Evolutionary conservation across 2,888 invertebrate species (phyloP), one percentile per base, ranked within the genome.

Genomic region (Temnothorax unifasciatus): DNA sequence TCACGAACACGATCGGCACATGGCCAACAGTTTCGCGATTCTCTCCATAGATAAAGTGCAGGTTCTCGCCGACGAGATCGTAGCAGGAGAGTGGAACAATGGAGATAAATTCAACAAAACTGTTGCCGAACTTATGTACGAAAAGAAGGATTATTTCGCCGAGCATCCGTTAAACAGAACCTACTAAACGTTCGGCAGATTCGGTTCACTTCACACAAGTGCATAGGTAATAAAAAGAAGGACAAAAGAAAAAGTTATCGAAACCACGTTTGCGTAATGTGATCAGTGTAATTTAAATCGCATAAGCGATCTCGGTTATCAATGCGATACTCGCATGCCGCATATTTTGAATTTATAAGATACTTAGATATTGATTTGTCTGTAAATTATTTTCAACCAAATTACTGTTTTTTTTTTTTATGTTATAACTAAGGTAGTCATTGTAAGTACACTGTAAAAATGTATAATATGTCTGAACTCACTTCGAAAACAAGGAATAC

Each of bases 151-250:
- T 3, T 82, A 97, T 93, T 96, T 96, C 88, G 95, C 96, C 6
- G 96, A 95, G 86, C 97, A 97, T 95, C 97, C 97, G 1, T 93
- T 97, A 68, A 95, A 95, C 18, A 96, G 96, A 82, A 93, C 90
- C 81, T 91, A 87, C 64, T 92, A 88, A 89, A 79, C 4, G 13
- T 68, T 68, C 11, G 2, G 3, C 3, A 3, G 6, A 47, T 50
- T 44, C 11, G 8, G 13, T 64, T 41, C 5, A 21, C 9, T 44
- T 44, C 44, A 34, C 13, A 8, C 3, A 15, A 15, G 15, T 71
- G 21, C 9, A 21, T 69, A 9, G 25, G 25, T 21, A 63, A 34
- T 50, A 44, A 6, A 47, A 34, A 34, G 6, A 47, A 57, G 47
- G 11, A 63, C 9, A 21, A n/a, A n/a, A 29, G 21, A 29, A 52